Evolutionary conservation across 2,888 invertebrate species (phyloP).

Genomic region (Spialia ferax): DNA sequence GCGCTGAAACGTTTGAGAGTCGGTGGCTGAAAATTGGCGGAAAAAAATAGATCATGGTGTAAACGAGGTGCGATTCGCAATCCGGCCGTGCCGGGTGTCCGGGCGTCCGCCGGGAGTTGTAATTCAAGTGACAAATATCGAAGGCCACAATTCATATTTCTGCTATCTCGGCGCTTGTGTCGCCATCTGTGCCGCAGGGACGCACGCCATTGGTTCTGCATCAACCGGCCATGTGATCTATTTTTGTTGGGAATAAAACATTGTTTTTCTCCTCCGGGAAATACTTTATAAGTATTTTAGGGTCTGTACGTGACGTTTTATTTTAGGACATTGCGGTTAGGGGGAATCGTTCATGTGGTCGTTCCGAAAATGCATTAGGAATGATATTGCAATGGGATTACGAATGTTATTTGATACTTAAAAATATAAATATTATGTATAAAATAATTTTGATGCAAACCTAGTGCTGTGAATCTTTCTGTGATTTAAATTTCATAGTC

Average conservation of each 20-base stretch:
- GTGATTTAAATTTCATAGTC: constrained; percentile 50
- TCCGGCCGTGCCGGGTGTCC: constrained; percentile 62
- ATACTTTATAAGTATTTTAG: constrained; percentile 82
- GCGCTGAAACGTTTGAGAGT: constrained; percentile 24
- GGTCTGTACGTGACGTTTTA: constrained; percentile 76
- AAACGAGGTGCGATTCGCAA: constrained; percentile 81
- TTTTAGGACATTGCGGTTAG: constrained; percentile 58
- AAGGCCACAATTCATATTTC: constrained; percentile 85
- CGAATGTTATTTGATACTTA: constrained; percentile 3
- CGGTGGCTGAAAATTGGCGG: constrained; percentile 53
- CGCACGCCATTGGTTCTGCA: constrained; percentile 82
- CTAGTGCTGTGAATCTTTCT: constrained; percentile 36
- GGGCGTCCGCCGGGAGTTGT: constrained; percentile 76
- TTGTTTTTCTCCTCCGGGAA: constrained; percentile 79
- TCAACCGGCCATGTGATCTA: constrained; percentile 83
- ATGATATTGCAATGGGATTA: constrained; percentile 16
- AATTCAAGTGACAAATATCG: constrained; percentile 87
- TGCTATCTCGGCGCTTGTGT: constrained; percentile 82
- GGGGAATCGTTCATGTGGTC: constrained; percentile 60
- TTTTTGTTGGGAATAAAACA: constrained; percentile 84
- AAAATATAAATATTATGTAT: constrained; percentile 6
- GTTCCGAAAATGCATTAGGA: constrained; percentile 66
- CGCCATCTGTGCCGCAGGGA: constrained; percentile 84
- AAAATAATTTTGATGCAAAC: constrained; percentile 16
- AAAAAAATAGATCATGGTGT: constrained; percentile 74